Evolutionary conservation across 2,888 invertebrate species (phyloP).

Genomic region (Platynereis dumerilii): DNA sequence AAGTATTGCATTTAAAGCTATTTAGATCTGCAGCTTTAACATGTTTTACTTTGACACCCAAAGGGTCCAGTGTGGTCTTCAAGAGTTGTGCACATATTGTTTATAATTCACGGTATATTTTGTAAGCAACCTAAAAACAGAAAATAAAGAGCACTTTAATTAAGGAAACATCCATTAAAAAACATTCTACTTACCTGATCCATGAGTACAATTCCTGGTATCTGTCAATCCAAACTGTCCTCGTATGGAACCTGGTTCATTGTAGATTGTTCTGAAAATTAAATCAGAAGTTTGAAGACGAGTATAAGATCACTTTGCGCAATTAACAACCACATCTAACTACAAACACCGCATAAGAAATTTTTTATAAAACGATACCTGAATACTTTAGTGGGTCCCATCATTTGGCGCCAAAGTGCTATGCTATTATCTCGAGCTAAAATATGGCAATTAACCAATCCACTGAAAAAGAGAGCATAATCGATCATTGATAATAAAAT

Average conservation of each 20-base stretch:
- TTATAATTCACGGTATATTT: no score
- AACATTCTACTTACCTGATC: conserved; percentile 74
- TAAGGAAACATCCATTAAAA: no score
- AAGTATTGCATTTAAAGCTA: no score
- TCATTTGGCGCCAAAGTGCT: conserved; percentile 78
- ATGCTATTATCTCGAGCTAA: conserved; percentile 80
- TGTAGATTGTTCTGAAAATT: conserved; percentile 76
- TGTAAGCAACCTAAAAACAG: no score
- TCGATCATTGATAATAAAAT: background rate
- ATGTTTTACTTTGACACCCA: no score
- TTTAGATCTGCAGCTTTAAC: no score
- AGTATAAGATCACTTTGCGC: background rate
- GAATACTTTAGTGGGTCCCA: conserved; percentile 86
- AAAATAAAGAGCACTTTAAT: no score
- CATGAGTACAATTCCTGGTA: conserved; percentile 92
- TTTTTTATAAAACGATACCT: conserved; percentile 42
- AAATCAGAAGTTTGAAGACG: conserved; percentile 54
- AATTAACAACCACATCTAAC: background rate
- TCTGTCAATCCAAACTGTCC: conserved; percentile 89
- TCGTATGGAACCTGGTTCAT: conserved; percentile 79
- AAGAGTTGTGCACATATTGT: no score
- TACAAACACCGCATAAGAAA: no score
- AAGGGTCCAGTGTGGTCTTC: no score
- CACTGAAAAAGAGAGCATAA: conserved; percentile 70
- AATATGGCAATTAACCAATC: conserved; percentile 81